Evolutionary conservation across 1,140 invertebrate species (phyloP), one percentile per base, ranked within the genome.

Genomic region (Mercenaria mercenaria): DNA sequence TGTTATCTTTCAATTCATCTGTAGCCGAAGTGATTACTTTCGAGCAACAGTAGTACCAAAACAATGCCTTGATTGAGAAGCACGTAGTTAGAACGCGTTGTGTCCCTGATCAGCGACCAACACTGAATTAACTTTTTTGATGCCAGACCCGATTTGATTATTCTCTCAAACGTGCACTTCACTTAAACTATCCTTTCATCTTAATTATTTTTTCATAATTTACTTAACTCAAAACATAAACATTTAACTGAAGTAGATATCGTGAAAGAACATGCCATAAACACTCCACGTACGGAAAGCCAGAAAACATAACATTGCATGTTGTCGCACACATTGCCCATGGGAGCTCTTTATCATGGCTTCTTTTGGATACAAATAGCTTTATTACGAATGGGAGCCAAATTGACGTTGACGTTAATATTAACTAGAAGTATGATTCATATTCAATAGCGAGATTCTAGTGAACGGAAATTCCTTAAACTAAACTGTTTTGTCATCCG

Each of bases 381-480:
- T 20, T 52, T 29, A 47, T 80, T 80, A 80, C 47, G 56, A 80
- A 80, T 80, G 52, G 43, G 56, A 34, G 26, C 43, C 76, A 80
- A 80, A 80, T 80, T 80, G 76, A 80, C 76, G 56, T 80, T 47
- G 76, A 80, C 76, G 39, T 80, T 80, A 52, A 80, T 80, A 80
- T 80, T 43, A 56, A 80, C 11, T 34, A 10, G 29, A 47, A 52
- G 34, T 59, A 80, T 80, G 76, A 80, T 52, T 80, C 76, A 80
- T 80, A 52, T 74, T 74, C 41, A 74, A 41, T 37, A 41, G 69
- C 23, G 15, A 37, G 37, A 13, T 43, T 74, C 69, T 74, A 32
- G 69, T 41, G 69, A 74, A 74, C 41, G 41, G 37, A 41, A 74
- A 74, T 74, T 10, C 39, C 26, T 74, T 74, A 47, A n/a, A 41